Percentiles rank a stretch among this genome's conserved stretches.
Conservation (phyloP, 2,113 vertebrate species). For the human region GRCh38 chr2:80722001-80722500, state of each 20-base stretch:
- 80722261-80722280: slow-evolving; percentile 67
- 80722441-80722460: slow-evolving; percentile 53
- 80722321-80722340: slow-evolving; percentile 73
- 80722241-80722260: slow-evolving; percentile 29
- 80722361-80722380: slow-evolving; percentile 73
- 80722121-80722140: not conserved
- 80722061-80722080: not conserved
- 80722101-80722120: not conserved
- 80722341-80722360: slow-evolving; percentile 65
- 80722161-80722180: not conserved
- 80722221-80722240: slow-evolving; percentile 38
- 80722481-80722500: not conserved
- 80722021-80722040: not conserved
- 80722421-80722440: slow-evolving; percentile 5
- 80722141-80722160: not conserved
- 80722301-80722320: slow-evolving; percentile 55
- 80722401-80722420: slow-evolving; percentile 63
- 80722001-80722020: not conserved
- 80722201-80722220: slow-evolving; percentile 31
- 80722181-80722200: not conserved
- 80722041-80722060: not conserved
- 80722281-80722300: slow-evolving; percentile 51
- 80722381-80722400: slow-evolving; percentile 52
- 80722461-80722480: not conserved
- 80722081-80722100: not conserved